phyloP scores from a whole-genome alignment of 2,888 invertebrate genomes.

The Drosophila sordidula region DNA sequence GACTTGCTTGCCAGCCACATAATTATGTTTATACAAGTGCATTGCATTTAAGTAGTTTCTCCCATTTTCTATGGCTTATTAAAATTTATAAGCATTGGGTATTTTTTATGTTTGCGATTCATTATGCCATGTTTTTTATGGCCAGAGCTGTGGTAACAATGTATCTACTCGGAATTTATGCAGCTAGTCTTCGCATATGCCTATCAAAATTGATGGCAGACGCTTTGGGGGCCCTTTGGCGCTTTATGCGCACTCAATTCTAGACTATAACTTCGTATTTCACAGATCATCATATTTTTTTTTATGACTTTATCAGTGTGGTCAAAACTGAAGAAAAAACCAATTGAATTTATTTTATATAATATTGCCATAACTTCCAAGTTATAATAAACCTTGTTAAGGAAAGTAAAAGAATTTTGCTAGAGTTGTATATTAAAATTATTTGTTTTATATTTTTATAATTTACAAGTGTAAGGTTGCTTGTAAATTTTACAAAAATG shows the following conservation, averaged over 20 bases:
- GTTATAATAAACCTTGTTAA: not conserved
- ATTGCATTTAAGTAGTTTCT: constrained; percentile 33
- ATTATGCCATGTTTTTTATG: constrained; percentile 49
- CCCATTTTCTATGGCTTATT: constrained; percentile 51
- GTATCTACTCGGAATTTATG: constrained; percentile 31
- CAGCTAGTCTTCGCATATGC: constrained; percentile 51
- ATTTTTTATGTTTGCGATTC: constrained; percentile 52
- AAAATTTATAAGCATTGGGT: constrained; percentile 69
- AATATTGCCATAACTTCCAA: not conserved
- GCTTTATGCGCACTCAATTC: constrained; percentile 44
- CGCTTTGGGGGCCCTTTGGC: constrained; percentile 43
- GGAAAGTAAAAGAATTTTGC: too few relatives aligned
- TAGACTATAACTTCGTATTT: constrained; percentile 8
- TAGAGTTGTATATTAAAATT: too few relatives aligned
- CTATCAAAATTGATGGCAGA: constrained; percentile 67
- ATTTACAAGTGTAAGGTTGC: too few relatives aligned
- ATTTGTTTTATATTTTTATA: too few relatives aligned
- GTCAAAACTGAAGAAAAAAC: constrained; percentile 6
- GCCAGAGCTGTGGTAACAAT: constrained; percentile 30
- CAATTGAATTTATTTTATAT: not conserved
- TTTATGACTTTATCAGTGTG: constrained; percentile 41
- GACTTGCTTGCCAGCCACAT: constrained; percentile 55
- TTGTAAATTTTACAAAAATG: too few relatives aligned
- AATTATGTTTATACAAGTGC: constrained; percentile 58
- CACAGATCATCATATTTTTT: constrained; percentile 28